phyloP scores from a whole-genome alignment of 2,113 vertebrate genomes.

The Lampris megalopsis region DNA sequence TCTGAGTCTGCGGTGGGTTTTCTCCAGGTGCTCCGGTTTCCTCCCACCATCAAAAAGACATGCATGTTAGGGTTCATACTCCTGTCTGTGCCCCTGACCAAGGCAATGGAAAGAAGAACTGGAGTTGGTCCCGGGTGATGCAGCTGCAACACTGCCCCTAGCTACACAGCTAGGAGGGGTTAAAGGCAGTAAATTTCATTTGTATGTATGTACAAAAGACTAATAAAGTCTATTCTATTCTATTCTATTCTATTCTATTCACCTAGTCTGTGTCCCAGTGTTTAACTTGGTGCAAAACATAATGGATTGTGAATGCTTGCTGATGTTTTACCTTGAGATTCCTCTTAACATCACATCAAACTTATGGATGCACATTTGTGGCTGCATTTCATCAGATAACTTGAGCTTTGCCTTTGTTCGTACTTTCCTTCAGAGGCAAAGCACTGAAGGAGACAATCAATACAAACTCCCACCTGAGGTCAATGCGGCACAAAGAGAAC shows the following conservation, averaged over 20 bases:
- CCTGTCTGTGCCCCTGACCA: too few relatives aligned
- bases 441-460: conserved; percentile 50
- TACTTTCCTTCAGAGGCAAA: conserved; percentile 8
- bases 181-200: too few relatives aligned
- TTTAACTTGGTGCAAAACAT: conserved; percentile 24
- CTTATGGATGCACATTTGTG: background rate
- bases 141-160: background rate
- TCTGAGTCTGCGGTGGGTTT: too few relatives aligned
- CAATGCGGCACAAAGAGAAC: conserved; percentile 19
- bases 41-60: too few relatives aligned
- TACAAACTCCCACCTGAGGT: conserved; percentile 38
- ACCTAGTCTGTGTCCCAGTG: too few relatives aligned
- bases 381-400: background rate
- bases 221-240: too few relatives aligned
- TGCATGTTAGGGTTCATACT: too few relatives aligned
- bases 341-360: conserved; percentile 9
- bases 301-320: conserved; percentile 28
- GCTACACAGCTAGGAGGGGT: too few relatives aligned
- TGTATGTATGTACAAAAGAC: too few relatives aligned
- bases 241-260: too few relatives aligned
- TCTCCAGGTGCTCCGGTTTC: too few relatives aligned
- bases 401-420: background rate
- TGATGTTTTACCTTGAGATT: background rate
- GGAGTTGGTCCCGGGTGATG: background rate
- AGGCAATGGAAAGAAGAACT: too few relatives aligned